Conservation (phyloP, 2,888 invertebrate species). For the Drosophila anomalipes region DNA sequence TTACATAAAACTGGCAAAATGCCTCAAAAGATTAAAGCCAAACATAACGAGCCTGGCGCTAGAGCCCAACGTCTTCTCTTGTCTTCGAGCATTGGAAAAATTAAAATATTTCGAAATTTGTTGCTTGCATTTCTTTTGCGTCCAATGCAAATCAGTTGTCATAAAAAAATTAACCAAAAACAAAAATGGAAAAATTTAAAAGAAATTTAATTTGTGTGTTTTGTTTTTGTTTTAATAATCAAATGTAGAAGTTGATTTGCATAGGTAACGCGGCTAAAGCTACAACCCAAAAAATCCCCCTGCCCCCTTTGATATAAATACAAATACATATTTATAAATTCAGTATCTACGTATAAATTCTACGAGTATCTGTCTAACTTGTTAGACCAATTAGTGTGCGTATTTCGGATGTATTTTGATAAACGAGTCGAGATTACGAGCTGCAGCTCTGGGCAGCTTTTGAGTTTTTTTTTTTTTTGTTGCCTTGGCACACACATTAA, state of each 20-base stretch:
- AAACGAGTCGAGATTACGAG: conserved; percentile 69
- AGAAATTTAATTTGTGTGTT: conserved; percentile 46
- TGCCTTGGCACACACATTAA: conserved; percentile 32
- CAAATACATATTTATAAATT: not conserved
- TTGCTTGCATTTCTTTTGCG: conserved; percentile 12
- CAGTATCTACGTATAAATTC: conserved; percentile 8
- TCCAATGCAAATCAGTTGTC: conserved; percentile 36
- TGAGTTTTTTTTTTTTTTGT: not conserved
- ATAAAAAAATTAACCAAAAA: conserved; percentile 43
- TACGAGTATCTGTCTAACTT: conserved; percentile 42
- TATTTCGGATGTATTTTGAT: conserved; percentile 63
- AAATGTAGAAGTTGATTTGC: conserved; percentile 54
- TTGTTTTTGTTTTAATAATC: conserved; percentile 47
- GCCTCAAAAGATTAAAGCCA: conserved; percentile 4
- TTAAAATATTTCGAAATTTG: not conserved
- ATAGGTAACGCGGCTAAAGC: conserved; percentile 38
- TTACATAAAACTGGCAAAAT: conserved; percentile 50
- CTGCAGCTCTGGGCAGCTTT: conserved; percentile 7
- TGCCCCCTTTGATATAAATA: not conserved
- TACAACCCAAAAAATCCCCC: conserved; percentile 14
- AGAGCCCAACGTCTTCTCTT: conserved; percentile 2
- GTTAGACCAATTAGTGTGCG: conserved; percentile 73
- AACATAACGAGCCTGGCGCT: conserved; percentile 36
- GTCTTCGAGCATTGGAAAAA: not conserved
- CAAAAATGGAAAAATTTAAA: conserved; percentile 35